phyloP scores from a whole-genome alignment of 53 echinoderm and acorn worm species.

The Actinopyga echinites region DNA sequence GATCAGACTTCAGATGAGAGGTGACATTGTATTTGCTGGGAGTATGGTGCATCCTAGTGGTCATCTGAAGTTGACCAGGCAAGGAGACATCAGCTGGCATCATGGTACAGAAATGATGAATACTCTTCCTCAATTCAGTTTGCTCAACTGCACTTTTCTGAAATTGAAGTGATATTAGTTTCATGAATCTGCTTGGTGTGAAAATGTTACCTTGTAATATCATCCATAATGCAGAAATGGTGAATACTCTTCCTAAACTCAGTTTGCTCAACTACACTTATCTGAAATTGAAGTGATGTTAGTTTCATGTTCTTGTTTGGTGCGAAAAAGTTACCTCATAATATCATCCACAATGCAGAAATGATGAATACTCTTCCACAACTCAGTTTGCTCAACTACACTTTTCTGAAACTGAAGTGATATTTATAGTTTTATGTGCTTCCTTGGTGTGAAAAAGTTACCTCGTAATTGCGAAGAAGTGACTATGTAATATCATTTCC shows the following conservation, averaged over 20 bases:
- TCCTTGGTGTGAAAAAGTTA: no score
- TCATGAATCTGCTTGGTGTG: no score
- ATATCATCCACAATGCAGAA: conserved; percentile 96
- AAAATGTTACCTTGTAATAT: no score
- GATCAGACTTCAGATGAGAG: not conserved
- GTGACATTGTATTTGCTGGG: conserved; percentile 80
- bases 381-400: not conserved
- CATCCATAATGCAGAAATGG: conserved; percentile 96
- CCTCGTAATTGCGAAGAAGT: no score
- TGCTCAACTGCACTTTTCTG: not conserved
- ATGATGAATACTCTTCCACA: conserved; percentile 88
- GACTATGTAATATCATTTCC: no score
- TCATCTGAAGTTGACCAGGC: conserved; percentile 71
- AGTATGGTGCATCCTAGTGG: conserved; percentile 83
- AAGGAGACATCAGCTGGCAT: conserved; percentile 75
- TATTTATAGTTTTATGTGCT: no score
- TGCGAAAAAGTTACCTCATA: no score
- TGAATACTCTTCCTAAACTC: conserved; percentile 78
- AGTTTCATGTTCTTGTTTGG: no score
- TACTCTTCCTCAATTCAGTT: conserved; percentile 60
- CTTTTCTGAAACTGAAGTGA: not conserved
- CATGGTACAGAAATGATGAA: conserved; percentile 98
- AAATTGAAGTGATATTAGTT: not conserved
- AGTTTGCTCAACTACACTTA: not conserved
- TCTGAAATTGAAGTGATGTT: not conserved